Evolutionary conservation across 2,888 invertebrate species (phyloP), one percentile per base, ranked within the genome.

Genomic region (Sclerodermus sp.): DNA sequence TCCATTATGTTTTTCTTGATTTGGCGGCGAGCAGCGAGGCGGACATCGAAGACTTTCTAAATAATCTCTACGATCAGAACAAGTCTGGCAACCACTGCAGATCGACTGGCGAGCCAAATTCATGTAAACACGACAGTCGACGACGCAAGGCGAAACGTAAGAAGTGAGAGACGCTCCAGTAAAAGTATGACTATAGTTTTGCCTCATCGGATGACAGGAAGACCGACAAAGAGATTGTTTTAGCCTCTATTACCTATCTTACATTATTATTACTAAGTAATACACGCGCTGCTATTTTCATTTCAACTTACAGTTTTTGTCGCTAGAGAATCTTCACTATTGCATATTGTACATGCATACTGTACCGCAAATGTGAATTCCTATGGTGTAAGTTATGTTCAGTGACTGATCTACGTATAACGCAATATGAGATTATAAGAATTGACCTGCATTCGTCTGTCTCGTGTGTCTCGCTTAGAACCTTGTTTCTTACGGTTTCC

Each of bases 11-110:
- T 37, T 42, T n/a, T n/a, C 13, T 14, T 15, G 15, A 9, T 13
- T n/a, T 13, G 12, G 17, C 2, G 10, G 14, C 10, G 29, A 5
- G 56, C 64, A 86, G 86, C 68, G 90, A 90, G 58, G 85, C 88
- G 38, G 90, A 91, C 74, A 81, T 91, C 58, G 91, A 91, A 74
- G 90, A 91, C 78, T 87, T 91, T 76, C 82, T 92, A 65, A 91
- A 89, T 79, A 89, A 87, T 68, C 79, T 91, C 58, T 91, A 90
- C 79, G 87, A 84, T 70, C 87, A 89, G 71, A 83, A 84, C 37
- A 76, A 78, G 55, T 65, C 75, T 41, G 80, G 81, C 31, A 79
- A 75, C 51, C 55, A 76, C 57, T 81, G 49, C 56, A 23, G 23
- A 8, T 70, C 64, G 62, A 66, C 76, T 4, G 68, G 63, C 29